A percentile compares a stretch with the other conserved stretches of the same genome.
Conservation (phyloP, 2,113 vertebrate species). For the Leptosomus discolor region DNA sequence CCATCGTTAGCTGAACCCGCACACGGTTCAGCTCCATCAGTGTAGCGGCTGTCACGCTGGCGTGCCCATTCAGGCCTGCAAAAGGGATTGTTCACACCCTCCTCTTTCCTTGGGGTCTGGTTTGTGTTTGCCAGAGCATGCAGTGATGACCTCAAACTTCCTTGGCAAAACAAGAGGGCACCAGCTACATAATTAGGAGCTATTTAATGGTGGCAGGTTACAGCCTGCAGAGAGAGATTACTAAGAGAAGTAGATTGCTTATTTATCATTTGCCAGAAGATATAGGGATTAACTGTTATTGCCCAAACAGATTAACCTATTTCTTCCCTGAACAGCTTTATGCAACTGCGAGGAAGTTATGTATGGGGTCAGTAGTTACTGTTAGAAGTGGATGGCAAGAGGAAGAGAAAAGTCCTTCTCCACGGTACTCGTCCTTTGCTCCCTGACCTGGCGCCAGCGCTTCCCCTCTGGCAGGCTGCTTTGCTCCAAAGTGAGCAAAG, state of each 20-base stretch:
- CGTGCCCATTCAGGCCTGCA: neutral
- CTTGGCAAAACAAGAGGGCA: neutral
- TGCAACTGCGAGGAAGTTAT: neutral
- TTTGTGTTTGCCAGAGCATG: neutral
- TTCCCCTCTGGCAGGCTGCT: neutral
- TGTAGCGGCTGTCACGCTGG: neutral
- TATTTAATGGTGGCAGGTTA: neutral
- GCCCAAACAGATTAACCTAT: neutral
- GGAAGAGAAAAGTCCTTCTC: neutral
- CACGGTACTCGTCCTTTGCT: neutral
- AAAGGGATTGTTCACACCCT: neutral
- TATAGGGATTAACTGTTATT: neutral
- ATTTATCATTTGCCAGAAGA: neutral
- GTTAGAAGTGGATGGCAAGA: neutral
- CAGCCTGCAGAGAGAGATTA: neutral
- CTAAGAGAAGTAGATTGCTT: neutral
- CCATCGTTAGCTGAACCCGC: accelerated
- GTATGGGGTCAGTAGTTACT: neutral
- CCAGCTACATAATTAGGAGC: neutral
- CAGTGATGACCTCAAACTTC: accelerated
- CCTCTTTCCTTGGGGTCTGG: neutral
- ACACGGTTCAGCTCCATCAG: accelerated
- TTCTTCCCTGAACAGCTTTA: neutral
- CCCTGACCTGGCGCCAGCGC: neutral
- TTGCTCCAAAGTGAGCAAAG: neutral